Evolutionary conservation across 2,797 vertebrate genomes (phyloP).

Genomic region (Crenichthys baileyi): DNA sequence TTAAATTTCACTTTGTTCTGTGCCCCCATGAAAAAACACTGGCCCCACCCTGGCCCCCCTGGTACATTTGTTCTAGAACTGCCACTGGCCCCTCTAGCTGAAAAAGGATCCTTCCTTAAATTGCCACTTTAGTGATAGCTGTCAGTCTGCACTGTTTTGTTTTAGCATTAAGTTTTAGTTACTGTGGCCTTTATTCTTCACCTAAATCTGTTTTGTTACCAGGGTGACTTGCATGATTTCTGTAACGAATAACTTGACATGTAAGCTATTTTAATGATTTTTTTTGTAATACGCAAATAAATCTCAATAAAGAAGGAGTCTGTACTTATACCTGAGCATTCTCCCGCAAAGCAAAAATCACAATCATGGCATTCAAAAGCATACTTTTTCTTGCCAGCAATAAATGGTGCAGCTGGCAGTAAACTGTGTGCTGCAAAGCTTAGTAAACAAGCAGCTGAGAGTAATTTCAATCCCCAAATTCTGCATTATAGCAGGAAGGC

Average conservation of each 20-base stretch:
- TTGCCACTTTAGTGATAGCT: no score
- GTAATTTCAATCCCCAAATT: neutral
- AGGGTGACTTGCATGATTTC: neutral
- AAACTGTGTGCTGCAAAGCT: neutral
- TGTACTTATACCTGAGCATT: neutral
- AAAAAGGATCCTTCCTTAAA: no score
- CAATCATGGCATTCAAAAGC: neutral
- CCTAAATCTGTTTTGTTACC: neutral
- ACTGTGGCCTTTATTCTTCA: no score
- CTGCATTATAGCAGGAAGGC: neutral
- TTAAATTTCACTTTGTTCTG: no score
- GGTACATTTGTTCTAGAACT: no score
- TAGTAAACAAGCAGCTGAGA: neutral
- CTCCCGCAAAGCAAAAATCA: neutral
- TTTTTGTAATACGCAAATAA: neutral
- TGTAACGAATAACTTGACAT: neutral
- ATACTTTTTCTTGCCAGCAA: constrained; percentile 2
- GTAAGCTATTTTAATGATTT: neutral
- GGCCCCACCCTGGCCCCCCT: no score
- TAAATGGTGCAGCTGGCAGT: constrained; percentile 2
- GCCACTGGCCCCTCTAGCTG: no score
- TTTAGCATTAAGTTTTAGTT: no score
- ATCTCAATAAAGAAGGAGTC: neutral
- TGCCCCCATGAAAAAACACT: no score
- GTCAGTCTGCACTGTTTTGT: no score